phyloP scores from a whole-genome alignment of 2,113 vertebrate genomes.

The Sebastes schlegelii region DNA sequence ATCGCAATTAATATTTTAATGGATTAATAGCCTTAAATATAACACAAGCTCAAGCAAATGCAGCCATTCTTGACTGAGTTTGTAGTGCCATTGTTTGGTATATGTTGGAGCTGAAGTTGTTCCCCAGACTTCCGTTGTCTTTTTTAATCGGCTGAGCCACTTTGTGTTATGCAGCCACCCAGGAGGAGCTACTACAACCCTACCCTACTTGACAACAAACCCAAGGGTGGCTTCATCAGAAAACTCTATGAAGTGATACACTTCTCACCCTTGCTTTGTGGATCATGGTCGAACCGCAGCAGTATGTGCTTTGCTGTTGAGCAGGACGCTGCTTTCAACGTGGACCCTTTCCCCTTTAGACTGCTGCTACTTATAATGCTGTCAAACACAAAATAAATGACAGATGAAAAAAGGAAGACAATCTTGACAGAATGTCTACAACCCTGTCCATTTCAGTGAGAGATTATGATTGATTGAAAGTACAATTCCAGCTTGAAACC shows the following conservation, averaged over 20 bases:
- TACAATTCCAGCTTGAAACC: neutral
- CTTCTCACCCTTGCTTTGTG: neutral
- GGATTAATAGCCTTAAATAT: too few relatives aligned
- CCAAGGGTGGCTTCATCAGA: neutral
- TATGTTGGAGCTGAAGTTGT: neutral
- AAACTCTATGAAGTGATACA: neutral
- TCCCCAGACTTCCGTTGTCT: neutral
- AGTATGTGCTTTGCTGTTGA: neutral
- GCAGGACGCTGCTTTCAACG: neutral
- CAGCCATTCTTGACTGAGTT: neutral
- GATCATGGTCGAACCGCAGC: neutral
- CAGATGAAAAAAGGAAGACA: neutral
- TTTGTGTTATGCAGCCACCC: neutral
- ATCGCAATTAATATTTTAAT: too few relatives aligned
- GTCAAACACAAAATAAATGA: neutral
- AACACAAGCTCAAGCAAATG: neutral
- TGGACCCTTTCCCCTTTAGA: neutral
- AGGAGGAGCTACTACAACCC: neutral
- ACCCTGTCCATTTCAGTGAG: neutral
- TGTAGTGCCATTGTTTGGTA: neutral
- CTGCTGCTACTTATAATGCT: neutral
- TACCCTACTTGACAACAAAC: neutral
- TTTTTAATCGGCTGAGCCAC: neutral
- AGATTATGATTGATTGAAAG: neutral
- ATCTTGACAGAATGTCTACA: neutral